These are phyloP conservation scores for Tauraco erythrolophus DNA, from an alignment of 2,113 vertebrate genomes.

Conservation along the genomic window DNA sequence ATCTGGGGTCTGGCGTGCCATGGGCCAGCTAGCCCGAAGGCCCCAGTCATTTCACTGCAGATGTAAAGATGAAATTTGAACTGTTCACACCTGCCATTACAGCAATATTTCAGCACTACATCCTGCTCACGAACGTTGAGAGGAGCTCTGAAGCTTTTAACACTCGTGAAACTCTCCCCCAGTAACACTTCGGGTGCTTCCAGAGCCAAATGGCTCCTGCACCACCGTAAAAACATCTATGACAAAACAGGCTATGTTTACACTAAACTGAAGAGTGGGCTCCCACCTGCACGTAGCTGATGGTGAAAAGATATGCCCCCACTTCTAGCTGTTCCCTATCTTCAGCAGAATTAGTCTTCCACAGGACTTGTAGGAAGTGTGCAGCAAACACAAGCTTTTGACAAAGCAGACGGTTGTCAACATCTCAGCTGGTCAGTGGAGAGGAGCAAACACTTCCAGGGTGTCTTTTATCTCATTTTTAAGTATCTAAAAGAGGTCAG, in stretches of 20 bases:
- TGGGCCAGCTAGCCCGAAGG: neutral
- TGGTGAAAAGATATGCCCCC: neutral
- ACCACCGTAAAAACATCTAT: neutral
- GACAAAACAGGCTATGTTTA: neutral
- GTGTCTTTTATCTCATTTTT: neutral
- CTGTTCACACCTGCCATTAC: neutral
- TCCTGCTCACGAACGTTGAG: neutral
- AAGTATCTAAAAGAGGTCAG: neutral
- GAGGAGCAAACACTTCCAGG: neutral
- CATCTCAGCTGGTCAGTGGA: neutral
- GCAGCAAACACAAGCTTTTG: neutral
- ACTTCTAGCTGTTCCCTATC: neutral
- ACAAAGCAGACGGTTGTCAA: neutral
- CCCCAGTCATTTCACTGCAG: neutral
- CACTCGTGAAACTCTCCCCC: neutral
- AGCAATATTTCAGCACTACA: neutral
- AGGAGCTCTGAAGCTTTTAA: neutral
- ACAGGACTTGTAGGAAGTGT: neutral
- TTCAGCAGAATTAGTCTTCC: neutral
- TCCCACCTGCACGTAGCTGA: neutral
- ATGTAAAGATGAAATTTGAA: neutral
- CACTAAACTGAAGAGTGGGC: neutral
- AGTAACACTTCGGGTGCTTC: neutral
- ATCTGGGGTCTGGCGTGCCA: neutral
- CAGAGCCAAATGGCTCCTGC: neutral